Percentiles rank a stretch among this genome's conserved stretches.
phyloP scores from a whole-genome alignment of 2,113 vertebrate genomes.

The Cathartes aura region DNA sequence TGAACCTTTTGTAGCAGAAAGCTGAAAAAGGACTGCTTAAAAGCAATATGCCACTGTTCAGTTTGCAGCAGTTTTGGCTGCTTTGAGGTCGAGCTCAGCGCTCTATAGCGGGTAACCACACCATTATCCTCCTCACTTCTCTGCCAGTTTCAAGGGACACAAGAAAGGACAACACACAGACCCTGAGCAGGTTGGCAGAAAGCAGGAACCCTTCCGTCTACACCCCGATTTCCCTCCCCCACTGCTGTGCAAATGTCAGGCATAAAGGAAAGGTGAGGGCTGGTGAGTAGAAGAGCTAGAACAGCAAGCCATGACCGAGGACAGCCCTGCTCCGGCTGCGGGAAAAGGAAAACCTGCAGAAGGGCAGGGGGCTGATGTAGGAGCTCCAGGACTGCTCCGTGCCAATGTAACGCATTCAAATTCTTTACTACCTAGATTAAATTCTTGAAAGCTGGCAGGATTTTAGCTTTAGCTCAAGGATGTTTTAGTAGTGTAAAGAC shows the following conservation, averaged over 20 bases:
- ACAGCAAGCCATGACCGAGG: accelerated
- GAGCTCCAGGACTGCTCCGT: background rate
- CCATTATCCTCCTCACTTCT: background rate
- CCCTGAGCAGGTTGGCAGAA: background rate
- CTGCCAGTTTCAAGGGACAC: background rate
- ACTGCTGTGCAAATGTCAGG: background rate
- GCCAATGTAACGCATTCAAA: accelerated
- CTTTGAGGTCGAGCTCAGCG: background rate
- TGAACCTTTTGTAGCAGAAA: background rate
- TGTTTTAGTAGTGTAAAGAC: background rate
- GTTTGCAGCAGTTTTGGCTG: background rate
- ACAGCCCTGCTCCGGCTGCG: background rate
- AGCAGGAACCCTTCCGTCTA: background rate
- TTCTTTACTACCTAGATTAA: background rate
- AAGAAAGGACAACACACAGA: background rate
- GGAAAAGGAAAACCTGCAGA: background rate
- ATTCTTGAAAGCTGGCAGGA: background rate
- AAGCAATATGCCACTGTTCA: accelerated
- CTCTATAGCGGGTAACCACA: accelerated
- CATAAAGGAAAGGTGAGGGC: background rate
- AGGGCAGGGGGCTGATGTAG: background rate
- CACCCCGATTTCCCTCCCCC: accelerated
- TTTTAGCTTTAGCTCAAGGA: background rate
- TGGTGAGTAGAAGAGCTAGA: background rate
- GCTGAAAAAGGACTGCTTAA: background rate